Base-by-base conservation (phyloP, 1,140 invertebrate species). In the Sminthurides bifidus region DNA sequence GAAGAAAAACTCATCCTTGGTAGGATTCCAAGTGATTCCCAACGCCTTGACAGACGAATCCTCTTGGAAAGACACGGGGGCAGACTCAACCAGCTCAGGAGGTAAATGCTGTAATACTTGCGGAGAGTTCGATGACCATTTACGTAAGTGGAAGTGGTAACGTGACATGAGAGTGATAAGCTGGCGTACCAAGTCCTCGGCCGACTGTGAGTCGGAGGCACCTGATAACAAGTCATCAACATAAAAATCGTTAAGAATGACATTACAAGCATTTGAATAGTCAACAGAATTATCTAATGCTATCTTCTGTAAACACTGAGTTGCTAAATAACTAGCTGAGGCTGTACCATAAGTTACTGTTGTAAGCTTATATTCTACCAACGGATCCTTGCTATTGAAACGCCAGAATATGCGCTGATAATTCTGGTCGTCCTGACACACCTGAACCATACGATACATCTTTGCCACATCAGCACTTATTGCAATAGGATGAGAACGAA, bases 361-460 rank as follows among this genome's bases (percentile, higher is more conserved):
- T 2, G 49, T 63, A 15, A 69, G 46, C 23, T 58, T 14, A 61
- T 63, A 71, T 29, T 49, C 51, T 2, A 19, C 1, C 1, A 66
- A 48, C 0, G 45, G 41, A 6, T 64, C 46, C 33, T 52, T 37
- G 14, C 59, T 49, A 15, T 54, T 48, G 31, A 66, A 24, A 35
- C 69, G 52, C 68, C 71, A 73, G 0, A 74, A 15, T 12, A 73
- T 70, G 8, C 61, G 50, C 64, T 72, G 70, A 26, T 65, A 58
- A 33, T 64, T 43, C n/a, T 14, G 23, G 44, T 52, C 54, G 26
- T 54, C 38, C 15, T 19, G 2, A 15, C 54, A 17, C 2, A 61
- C 40, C 27, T 12, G 2, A 5, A 62, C 35, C 43, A 56, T 43
- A 1, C 64, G 54, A 54, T 64, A 66, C 66, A 67, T 68, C 54